Conservation (phyloP, 1,140 invertebrate species). For the Bacillus rossius region DNA sequence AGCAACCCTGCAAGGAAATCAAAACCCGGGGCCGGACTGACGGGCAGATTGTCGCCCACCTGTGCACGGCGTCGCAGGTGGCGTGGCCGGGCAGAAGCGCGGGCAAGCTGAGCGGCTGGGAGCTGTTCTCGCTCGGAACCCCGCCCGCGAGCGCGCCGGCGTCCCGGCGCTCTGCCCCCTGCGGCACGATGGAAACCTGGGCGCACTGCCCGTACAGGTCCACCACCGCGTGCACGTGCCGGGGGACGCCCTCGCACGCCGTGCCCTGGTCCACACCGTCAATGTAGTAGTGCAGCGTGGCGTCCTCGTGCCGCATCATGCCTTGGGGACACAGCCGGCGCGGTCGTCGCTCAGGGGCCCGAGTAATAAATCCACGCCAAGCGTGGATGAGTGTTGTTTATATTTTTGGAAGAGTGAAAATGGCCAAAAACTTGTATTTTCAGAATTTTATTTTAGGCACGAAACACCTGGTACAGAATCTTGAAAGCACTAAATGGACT, state of each 20-base stretch:
- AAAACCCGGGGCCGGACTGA: too few relatives aligned
- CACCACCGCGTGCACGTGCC: constrained; percentile 87
- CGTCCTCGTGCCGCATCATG: constrained; percentile 81
- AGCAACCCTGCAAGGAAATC: too few relatives aligned
- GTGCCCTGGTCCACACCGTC: constrained; percentile 87
- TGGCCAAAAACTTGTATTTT: too few relatives aligned
- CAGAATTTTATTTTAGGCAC: too few relatives aligned
- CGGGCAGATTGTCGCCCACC: too few relatives aligned
- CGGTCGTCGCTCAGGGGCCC: too few relatives aligned
- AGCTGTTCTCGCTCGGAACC: constrained; percentile 19
- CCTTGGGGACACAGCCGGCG: too few relatives aligned
- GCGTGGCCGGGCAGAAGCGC: background rate
- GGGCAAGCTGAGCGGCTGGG: constrained; percentile 13
- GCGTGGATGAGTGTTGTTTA: too few relatives aligned
- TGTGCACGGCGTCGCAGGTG: background rate
- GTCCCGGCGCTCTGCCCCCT: constrained; percentile 19
- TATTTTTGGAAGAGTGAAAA: too few relatives aligned
- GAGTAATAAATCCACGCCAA: too few relatives aligned
- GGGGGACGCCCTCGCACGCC: constrained; percentile 75
- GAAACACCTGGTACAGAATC: too few relatives aligned
- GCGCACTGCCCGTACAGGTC: constrained; percentile 93
- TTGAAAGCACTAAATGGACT: too few relatives aligned
- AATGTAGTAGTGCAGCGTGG: constrained; percentile 82
- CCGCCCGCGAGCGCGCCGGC: background rate
- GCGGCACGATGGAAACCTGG: constrained; percentile 63